Evolutionary conservation across 2,797 vertebrate species (phyloP).

Genomic region (Etheostoma nigrum): DNA sequence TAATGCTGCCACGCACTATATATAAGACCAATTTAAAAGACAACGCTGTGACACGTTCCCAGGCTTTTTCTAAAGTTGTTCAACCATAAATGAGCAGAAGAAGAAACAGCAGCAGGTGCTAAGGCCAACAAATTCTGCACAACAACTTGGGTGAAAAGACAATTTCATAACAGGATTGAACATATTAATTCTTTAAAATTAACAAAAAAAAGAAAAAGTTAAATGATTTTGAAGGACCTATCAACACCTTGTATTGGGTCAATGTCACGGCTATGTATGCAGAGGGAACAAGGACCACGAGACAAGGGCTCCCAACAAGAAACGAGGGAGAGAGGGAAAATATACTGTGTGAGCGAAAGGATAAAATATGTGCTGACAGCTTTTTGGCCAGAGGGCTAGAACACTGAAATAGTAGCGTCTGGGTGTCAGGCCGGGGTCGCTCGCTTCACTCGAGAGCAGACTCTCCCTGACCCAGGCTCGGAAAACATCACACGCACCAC

Average conservation of each 20-base stretch:
- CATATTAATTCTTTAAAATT: not conserved
- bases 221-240: not conserved
- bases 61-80: slow-evolving; percentile 5
- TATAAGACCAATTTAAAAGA: slow-evolving; percentile 19
- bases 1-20: not conserved
- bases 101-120: not conserved
- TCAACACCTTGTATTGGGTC: slow-evolving; percentile 23
- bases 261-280: slow-evolving; percentile 22
- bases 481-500: slow-evolving; percentile 64
- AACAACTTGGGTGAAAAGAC: not conserved
- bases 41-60: slow-evolving; percentile 12
- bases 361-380: slow-evolving; percentile 83
- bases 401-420: slow-evolving; percentile 80
- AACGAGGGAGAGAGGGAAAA: slow-evolving; percentile 53
- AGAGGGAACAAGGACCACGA: slow-evolving; percentile 21
- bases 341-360: slow-evolving; percentile 68
- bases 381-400: slow-evolving; percentile 76
- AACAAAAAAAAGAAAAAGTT: not conserved
- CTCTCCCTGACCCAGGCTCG: slow-evolving; percentile 60
- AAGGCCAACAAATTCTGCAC: not conserved
- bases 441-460: slow-evolving; percentile 72
- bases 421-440: slow-evolving; percentile 75
- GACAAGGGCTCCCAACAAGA: slow-evolving; percentile 50
- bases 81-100: slow-evolving; percentile 5
- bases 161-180: slow-evolving; percentile 11